phyloP scores from a whole-genome alignment of 1,140 invertebrate species.

The Globodera rostochiensis region DNA sequence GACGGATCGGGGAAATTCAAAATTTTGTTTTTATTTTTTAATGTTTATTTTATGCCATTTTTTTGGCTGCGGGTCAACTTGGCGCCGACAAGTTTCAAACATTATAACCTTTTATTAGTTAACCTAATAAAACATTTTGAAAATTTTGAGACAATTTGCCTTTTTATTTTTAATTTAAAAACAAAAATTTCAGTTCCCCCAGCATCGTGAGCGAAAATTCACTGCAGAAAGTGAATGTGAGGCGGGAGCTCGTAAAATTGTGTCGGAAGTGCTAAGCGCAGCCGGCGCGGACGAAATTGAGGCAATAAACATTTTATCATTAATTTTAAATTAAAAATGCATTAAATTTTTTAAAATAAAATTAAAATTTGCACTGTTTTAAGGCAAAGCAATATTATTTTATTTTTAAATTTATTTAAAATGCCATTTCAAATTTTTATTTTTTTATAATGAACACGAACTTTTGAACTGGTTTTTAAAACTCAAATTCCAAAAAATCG shows the following conservation, averaged over 20 bases:
- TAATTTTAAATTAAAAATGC: background rate
- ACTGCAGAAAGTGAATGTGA: slow-evolving; percentile 17
- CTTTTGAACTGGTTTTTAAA: too few relatives aligned
- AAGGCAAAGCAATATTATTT: slow-evolving; percentile 3
- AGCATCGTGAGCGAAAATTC: background rate
- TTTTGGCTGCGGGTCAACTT: too few relatives aligned
- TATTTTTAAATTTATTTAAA: background rate
- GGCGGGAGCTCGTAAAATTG: slow-evolving; percentile 19
- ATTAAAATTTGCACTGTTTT: background rate
- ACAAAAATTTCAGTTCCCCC: background rate
- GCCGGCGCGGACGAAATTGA: slow-evolving; percentile 2
- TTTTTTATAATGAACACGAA: background rate
- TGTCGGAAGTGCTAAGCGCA: slow-evolving; percentile 17
- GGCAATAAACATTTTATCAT: background rate
- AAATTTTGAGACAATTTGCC: background rate
- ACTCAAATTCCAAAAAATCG: too few relatives aligned
- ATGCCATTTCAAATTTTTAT: background rate
- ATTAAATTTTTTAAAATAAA: background rate
- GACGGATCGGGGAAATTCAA: too few relatives aligned
- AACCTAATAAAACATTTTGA: background rate
- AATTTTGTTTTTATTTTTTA: too few relatives aligned
- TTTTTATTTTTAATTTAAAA: slow-evolving; percentile 8
- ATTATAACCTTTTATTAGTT: too few relatives aligned
- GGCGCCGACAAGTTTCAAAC: too few relatives aligned
- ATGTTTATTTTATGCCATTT: too few relatives aligned